Base-by-base conservation (phyloP, 1,140 invertebrate species). In the Eufriesea mexicana region DNA sequence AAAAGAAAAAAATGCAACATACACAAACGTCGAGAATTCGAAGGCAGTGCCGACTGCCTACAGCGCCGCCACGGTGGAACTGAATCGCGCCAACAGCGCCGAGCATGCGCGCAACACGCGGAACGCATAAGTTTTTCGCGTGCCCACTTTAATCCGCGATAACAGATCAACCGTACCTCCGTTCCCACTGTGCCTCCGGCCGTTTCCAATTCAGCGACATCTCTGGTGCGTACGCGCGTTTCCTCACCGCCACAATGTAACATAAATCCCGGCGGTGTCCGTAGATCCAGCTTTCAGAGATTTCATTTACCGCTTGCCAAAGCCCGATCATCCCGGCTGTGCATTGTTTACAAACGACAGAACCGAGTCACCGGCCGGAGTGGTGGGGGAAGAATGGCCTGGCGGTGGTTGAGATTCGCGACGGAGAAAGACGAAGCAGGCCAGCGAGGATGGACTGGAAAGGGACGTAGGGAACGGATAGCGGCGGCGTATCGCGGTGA, bases 401-500 rank as follows among this genome's bases (percentile, higher is more conserved):
- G 0, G 35, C 25, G 45, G 6, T 0, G 18, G 25, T 62, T 42
- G 61, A 72, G 57, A 47, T 74, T 80, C 49, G 68, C 70, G 55
- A 45, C 1, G 28, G 28, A 7, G 18, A 35, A 14, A 2, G 2
- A 10, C 12, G 9, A 5, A 47, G 16, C 47, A 12, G 16, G 8
- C 16, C 6, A 14, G 16, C 16, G 6, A 47, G 25, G 68, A 12
- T 0, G 23, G 61, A 7, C 25, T 14, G 16, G 7, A 18, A 10
- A 18, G 25, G 23, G 35, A 51, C n/a, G n/a, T n/a, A n/a, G 1
- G 18, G 67, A 64, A 59, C 51, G 71, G 45, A 10, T 42, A 42
- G n/a, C 62, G 35, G 35, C 35, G 35, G 79, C 14, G 25, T 47
- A 67, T 81, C 72, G 67, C 35, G 23, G 47, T 75, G 84, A 91